Evolutionary conservation across 1,140 invertebrate genomes (phyloP).

Genomic region (Aphaenogaster rudis): DNA sequence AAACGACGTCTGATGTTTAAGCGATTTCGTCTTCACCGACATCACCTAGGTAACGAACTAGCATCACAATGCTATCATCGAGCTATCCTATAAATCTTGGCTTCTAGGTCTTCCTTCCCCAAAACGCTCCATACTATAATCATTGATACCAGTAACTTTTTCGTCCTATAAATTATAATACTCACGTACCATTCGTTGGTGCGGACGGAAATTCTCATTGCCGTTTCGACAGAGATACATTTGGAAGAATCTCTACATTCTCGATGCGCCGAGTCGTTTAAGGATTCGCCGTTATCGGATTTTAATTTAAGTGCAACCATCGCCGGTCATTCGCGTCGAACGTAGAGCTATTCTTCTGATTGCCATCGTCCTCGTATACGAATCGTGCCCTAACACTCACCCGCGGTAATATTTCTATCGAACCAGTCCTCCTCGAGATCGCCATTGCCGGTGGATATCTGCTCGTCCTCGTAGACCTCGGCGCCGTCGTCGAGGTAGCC

Average conservation of each 20-base stretch:
- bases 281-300: not conserved
- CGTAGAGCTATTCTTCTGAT: not conserved
- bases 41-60: constrained; percentile 25
- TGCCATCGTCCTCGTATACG: not conserved
- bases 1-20: not conserved
- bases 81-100: not conserved
- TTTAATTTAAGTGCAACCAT: not conserved
- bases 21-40: not conserved
- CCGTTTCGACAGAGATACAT: not conserved
- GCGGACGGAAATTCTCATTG: not conserved
- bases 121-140: not conserved
- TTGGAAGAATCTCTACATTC: not conserved
- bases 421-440: constrained; percentile 81
- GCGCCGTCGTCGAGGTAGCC: constrained; percentile 64
- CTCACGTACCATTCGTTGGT: not conserved
- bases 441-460: constrained; percentile 72
- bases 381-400: constrained; percentile 70
- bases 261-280: not conserved
- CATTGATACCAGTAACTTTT: not conserved
- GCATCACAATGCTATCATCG: not conserved
- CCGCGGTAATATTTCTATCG: constrained; percentile 34
- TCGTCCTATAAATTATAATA: not conserved
- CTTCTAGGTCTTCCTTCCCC: not conserved
- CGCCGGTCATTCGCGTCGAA: not conserved
- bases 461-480: constrained; percentile 69